These are phyloP conservation scores for Eilema sororculum DNA, from an alignment of 2,888 invertebrate genomes.

Conservation along the genomic window DNA sequence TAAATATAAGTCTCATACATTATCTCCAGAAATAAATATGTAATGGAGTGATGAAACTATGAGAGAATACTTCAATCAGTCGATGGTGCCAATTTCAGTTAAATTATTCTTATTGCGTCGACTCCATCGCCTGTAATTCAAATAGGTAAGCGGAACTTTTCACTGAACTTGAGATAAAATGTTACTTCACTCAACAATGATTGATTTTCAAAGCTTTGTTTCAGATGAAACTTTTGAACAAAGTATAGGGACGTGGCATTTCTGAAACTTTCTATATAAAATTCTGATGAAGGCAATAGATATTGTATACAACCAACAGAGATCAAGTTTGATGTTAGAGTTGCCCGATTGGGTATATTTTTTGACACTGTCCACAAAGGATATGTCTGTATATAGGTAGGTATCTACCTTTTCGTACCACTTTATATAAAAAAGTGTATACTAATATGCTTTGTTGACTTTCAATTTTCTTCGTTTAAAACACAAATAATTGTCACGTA, in stretches of 20 bases:
- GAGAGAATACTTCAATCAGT: constrained; percentile 13
- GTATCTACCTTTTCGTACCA: too few species aligned
- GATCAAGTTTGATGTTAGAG: neutral
- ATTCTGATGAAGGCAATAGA: neutral
- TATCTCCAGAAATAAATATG: neutral
- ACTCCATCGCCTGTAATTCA: constrained; percentile 24
- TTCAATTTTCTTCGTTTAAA: too few species aligned
- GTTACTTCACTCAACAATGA: constrained; percentile 27
- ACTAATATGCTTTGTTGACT: too few species aligned
- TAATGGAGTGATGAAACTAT: constrained; percentile 16
- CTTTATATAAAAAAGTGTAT: too few species aligned
- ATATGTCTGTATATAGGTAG: too few species aligned
- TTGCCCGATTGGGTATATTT: neutral
- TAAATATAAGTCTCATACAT: neutral
- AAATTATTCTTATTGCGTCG: constrained; percentile 26
- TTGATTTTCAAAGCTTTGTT: constrained; percentile 25
- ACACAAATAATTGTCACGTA: too few species aligned
- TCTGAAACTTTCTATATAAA: neutral
- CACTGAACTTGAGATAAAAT: constrained; percentile 20
- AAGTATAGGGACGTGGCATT: neutral
- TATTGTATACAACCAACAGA: neutral
- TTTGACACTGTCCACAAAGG: neutral
- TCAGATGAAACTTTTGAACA: neutral
- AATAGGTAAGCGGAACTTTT: constrained; percentile 15
- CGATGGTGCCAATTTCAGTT: constrained; percentile 25